A percentile compares a stretch with the other conserved stretches of the same genome.
Evolutionary conservation across 1,140 invertebrate genomes (phyloP).

Genomic region (Cydia strobilella): DNA sequence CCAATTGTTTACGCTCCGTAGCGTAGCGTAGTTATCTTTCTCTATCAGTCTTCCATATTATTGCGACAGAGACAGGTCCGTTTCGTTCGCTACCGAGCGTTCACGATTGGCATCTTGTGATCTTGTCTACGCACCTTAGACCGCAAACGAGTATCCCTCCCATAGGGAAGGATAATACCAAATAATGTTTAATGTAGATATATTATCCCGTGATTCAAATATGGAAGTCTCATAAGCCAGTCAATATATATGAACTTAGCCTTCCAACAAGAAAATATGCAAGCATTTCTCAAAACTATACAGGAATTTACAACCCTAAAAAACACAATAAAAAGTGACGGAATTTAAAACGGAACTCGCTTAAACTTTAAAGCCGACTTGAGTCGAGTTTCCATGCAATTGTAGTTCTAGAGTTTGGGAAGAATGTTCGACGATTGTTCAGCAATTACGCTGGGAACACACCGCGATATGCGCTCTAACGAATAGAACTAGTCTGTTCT

Average conservation of each 20-base stretch:
- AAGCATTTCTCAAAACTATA: background rate
- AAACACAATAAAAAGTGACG: conserved; percentile 4
- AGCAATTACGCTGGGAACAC: conserved; percentile 24
- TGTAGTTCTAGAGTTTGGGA: conserved; percentile 24
- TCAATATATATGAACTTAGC: no score
- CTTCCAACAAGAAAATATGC: background rate
- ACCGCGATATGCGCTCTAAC: conserved; percentile 10
- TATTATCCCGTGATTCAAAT: background rate
- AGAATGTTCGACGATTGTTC: conserved; percentile 32
- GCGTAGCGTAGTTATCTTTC: no score
- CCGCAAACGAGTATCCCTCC: no score
- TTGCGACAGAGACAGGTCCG: no score
- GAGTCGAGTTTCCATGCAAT: conserved; percentile 23
- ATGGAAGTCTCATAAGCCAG: no score
- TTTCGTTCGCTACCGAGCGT: no score
- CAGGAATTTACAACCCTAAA: conserved; percentile 1
- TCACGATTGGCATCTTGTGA: no score
- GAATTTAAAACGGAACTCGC: conserved; percentile 18
- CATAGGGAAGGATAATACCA: no score
- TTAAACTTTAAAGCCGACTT: conserved; percentile 29
- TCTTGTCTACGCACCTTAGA: no score
- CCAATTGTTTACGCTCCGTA: no score
- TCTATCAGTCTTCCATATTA: no score
- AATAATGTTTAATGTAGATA: no score
- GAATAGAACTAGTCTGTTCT: background rate